These are phyloP conservation scores for Nannobrachium achirus DNA, from an alignment of 2,113 vertebrate genomes.

Conservation along the genomic window DNA sequence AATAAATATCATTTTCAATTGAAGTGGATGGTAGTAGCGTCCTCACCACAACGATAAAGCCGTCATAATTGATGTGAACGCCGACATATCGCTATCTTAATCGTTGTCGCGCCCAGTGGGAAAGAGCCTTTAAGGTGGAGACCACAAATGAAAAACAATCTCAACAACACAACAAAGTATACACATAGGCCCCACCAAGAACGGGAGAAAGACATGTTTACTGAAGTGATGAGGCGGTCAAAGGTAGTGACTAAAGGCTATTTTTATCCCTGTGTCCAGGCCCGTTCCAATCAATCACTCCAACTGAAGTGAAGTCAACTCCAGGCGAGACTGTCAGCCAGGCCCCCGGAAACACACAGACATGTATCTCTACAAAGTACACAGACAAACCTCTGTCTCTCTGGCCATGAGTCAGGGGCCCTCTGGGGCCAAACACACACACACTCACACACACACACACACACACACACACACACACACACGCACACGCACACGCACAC, in stretches of 20 bases:
- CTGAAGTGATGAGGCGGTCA: constrained; percentile 76
- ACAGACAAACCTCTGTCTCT: constrained; percentile 62
- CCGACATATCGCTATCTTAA: no score
- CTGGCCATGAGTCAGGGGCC: constrained; percentile 77
- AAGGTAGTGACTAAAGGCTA: constrained; percentile 70
- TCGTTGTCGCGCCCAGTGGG: no score
- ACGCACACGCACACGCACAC: not conserved
- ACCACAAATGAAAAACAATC: constrained; percentile 38
- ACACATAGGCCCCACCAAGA: not conserved
- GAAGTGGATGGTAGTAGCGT: no score
- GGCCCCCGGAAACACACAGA: constrained; percentile 34
- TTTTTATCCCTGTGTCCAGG: constrained; percentile 64
- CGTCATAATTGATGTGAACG: no score
- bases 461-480: constrained; percentile 18
- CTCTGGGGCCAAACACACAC: constrained; percentile 70
- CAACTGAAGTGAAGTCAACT: constrained; percentile 75
- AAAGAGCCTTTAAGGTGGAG: no score
- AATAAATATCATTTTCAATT: no score
- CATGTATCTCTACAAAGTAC: constrained; percentile 22
- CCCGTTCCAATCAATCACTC: constrained; percentile 76
- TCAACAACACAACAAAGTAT: constrained; percentile 20
- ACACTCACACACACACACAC: constrained; percentile 29
- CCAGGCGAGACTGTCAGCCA: constrained; percentile 67
- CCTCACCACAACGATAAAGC: no score
- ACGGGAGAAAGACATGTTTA: constrained; percentile 32